Conservation (phyloP, 2,113 vertebrate species). For the Sardina pilchardus region DNA sequence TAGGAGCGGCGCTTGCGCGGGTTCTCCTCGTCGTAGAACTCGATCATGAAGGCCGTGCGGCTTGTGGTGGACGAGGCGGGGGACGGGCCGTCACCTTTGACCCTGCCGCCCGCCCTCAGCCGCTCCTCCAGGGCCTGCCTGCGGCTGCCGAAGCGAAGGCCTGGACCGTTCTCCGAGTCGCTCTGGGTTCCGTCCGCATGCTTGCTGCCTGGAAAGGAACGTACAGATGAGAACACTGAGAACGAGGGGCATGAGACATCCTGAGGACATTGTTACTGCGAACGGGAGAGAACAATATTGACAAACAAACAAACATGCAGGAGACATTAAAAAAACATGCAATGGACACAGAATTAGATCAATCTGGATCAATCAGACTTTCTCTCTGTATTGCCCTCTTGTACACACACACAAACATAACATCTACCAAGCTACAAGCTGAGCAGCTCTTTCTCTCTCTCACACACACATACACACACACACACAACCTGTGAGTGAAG, state of each 20-base stretch:
- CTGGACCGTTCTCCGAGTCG: constrained; percentile 90
- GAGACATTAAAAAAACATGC: constrained; percentile 27
- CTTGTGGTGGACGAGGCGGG: constrained; percentile 58
- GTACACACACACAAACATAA: neutral
- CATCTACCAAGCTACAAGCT: too few relatives aligned
- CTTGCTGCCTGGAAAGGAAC: constrained; percentile 82
- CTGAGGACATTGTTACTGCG: neutral
- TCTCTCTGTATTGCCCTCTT: neutral
- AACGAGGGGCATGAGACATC: too few relatives aligned
- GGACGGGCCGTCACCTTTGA: constrained; percentile 62
- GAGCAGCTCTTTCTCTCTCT: neutral
- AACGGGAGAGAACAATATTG: neutral
- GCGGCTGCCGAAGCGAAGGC: constrained; percentile 82
- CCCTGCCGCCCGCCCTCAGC: constrained; percentile 73
- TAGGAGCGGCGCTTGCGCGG: constrained; percentile 89
- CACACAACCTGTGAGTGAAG: neutral
- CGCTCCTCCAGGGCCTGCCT: constrained; percentile 85
- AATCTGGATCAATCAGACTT: neutral
- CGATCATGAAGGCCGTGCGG: constrained; percentile 91
- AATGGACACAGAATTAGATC: too few relatives aligned
- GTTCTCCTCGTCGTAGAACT: constrained; percentile 91
- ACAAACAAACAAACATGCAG: neutral
- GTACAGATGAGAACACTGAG: neutral
- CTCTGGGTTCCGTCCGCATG: constrained; percentile 98
- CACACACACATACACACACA: neutral